phyloP scores from a whole-genome alignment of 2,797 vertebrate genomes.

The Paratrypauchen microcephalus region DNA sequence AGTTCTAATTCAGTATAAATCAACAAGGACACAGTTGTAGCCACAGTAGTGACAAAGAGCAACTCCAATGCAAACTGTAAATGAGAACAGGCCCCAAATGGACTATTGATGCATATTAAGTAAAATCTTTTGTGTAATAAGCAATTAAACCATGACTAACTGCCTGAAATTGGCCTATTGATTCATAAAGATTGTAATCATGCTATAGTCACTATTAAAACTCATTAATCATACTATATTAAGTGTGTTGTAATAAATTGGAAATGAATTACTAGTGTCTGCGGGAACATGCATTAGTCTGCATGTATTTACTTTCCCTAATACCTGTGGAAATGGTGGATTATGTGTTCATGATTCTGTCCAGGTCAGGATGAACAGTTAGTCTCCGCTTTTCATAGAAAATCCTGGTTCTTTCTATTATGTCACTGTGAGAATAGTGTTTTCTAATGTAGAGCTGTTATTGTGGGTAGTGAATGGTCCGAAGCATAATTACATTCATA shows the following conservation, averaged over 20 bases:
- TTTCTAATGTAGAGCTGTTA: neutral
- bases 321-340: neutral
- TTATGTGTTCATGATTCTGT: neutral
- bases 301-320: neutral
- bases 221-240: slow-evolving; percentile 23
- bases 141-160: slow-evolving; percentile 11
- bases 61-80: neutral
- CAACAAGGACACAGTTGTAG: too few species aligned
- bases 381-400: neutral
- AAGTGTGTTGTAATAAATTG: neutral
- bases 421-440: neutral
- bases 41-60: neutral
- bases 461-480: neutral
- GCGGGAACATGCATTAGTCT: neutral
- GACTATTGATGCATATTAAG: slow-evolving; percentile 7
- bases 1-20: too few species aligned
- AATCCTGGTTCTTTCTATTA: neutral
- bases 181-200: slow-evolving; percentile 21
- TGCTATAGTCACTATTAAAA: slow-evolving; percentile 21
- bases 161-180: slow-evolving; percentile 13
- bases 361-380: neutral
- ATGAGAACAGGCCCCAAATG: neutral
- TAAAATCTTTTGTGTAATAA: slow-evolving; percentile 1
- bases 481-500: neutral
- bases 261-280: neutral